These are phyloP conservation scores for Orthonyx spaldingii DNA, from an alignment of 2,113 vertebrate genomes.

Conservation along the genomic window DNA sequence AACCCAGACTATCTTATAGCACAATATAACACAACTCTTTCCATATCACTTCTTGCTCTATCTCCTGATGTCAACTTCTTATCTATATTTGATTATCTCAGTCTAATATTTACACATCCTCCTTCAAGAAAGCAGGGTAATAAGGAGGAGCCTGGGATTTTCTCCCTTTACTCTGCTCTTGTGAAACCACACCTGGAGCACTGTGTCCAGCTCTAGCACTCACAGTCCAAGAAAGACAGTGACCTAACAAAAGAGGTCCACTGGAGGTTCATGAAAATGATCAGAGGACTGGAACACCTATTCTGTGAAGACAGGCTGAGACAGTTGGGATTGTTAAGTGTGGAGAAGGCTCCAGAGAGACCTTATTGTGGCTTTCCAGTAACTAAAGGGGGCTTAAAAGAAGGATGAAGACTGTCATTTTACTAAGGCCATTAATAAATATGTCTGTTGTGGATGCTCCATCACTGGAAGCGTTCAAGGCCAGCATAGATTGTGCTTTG, in stretches of 20 bases:
- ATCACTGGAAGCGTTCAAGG: background rate
- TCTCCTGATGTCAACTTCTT: background rate
- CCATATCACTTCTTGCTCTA: background rate
- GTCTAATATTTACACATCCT: background rate
- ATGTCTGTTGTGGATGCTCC: background rate
- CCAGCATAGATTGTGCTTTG: background rate
- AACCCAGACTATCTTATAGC: background rate
- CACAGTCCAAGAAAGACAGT: background rate
- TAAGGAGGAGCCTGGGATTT: background rate
- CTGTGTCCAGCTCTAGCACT: background rate
- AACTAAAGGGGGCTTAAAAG: background rate
- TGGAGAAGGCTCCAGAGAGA: background rate
- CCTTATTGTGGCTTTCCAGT: background rate
- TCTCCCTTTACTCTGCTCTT: background rate
- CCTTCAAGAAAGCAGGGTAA: background rate
- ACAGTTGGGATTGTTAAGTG: accelerated
- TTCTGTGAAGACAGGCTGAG: background rate
- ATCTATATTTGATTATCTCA: background rate
- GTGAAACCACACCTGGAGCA: background rate
- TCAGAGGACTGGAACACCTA: background rate
- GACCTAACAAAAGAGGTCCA: background rate
- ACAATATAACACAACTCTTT: background rate
- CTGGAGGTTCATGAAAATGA: background rate
- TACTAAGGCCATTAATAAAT: background rate
- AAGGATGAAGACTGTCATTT: background rate